Evolutionary conservation across 2,113 vertebrate species (phyloP).

Genomic region (Dromas ardeola): DNA sequence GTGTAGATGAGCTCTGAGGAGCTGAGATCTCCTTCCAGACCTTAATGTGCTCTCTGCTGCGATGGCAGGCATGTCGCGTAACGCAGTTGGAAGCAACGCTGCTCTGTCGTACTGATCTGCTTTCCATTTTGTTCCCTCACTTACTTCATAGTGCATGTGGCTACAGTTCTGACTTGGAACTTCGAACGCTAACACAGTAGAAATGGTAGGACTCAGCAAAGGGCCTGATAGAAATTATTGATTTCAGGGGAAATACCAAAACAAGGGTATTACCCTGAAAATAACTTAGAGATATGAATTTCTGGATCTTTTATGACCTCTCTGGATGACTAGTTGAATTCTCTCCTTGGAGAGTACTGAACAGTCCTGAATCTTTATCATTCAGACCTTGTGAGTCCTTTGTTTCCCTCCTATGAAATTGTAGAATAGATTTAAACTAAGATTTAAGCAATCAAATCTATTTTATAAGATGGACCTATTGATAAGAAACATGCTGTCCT

Average conservation of each 20-base stretch:
- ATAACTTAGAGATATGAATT: background rate
- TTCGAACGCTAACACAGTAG: background rate
- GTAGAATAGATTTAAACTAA: background rate
- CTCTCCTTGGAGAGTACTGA: background rate
- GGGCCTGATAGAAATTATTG: background rate
- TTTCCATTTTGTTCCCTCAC: background rate
- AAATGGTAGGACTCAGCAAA: background rate
- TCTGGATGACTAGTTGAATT: background rate
- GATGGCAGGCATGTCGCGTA: rapidly evolving
- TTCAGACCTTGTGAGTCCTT: background rate
- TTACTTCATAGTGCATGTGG: background rate
- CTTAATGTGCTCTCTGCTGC: background rate
- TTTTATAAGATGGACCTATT: background rate
- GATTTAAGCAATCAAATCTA: background rate
- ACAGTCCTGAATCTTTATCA: background rate
- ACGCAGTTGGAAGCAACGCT: rapidly evolving
- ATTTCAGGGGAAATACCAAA: background rate
- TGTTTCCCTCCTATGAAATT: background rate
- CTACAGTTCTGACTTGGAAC: background rate
- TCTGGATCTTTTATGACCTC: background rate
- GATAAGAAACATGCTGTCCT: background rate
- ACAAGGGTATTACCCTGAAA: background rate
- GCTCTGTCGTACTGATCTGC: background rate
- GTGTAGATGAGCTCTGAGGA: background rate
- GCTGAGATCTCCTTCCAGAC: background rate